A percentile compares a stretch with the other conserved stretches of the same genome.
Conservation (phyloP, 2,888 invertebrate genomes). For the Drosophila heteroneura region DNA sequence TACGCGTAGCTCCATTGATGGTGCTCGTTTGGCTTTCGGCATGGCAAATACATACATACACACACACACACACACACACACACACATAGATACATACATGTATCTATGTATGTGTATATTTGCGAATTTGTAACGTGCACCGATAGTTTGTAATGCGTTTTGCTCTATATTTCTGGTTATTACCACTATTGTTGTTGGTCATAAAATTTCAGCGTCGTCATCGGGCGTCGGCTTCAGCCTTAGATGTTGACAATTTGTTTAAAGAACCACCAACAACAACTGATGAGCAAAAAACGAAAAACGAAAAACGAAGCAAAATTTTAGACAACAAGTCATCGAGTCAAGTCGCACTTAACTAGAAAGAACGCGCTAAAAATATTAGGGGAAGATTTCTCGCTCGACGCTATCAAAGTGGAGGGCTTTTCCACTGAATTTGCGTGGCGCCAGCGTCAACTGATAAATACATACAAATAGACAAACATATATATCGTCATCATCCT, state of each 20-base stretch:
- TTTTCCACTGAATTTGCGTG: slow-evolving; percentile 25
- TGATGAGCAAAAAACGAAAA: slow-evolving; percentile 32
- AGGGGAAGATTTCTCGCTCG: slow-evolving; percentile 35
- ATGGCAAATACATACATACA: not conserved
- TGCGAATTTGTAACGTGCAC: slow-evolving; percentile 39
- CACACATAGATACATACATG: not conserved
- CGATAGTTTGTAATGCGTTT: slow-evolving; percentile 59
- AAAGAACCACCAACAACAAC: slow-evolving; percentile 10
- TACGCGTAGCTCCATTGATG: slow-evolving; percentile 7
- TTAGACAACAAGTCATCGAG: slow-evolving; percentile 39
- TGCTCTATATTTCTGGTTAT: slow-evolving; percentile 35
- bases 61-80: not conserved
- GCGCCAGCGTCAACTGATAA: slow-evolving; percentile 40
- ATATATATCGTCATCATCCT: slow-evolving; percentile 2
- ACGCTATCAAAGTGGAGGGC: slow-evolving; percentile 30
- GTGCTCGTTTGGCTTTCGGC: slow-evolving; percentile 20
- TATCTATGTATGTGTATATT: slow-evolving; percentile 15
- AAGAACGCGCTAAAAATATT: slow-evolving; percentile 21
- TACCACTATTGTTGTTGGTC: slow-evolving; percentile 9
- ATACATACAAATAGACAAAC: not conserved
- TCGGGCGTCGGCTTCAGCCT: slow-evolving; percentile 40
- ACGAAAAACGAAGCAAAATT: not conserved
- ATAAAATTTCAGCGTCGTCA: slow-evolving; percentile 17
- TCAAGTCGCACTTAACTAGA: slow-evolving; percentile 44
- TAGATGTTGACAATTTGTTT: slow-evolving; percentile 56